Evolutionary conservation across 2,113 vertebrate genomes (phyloP).

Genomic region (Semnornis frantzii): DNA sequence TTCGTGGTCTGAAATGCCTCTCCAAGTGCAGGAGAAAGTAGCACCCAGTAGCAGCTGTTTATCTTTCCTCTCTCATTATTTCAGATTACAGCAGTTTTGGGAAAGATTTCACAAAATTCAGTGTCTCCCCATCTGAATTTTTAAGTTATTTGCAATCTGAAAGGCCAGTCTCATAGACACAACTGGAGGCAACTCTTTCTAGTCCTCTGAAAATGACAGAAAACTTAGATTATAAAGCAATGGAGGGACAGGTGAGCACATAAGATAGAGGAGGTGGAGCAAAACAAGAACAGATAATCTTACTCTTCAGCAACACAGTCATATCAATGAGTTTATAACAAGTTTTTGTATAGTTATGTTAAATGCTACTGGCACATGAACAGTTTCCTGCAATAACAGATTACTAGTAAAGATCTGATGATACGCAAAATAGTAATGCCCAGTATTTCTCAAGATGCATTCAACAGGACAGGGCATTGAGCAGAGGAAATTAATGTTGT

Average conservation of each 20-base stretch:
- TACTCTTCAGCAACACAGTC: background rate
- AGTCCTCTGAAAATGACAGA: background rate
- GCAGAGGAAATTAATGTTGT: background rate
- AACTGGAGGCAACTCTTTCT: background rate
- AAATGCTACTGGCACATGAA: background rate
- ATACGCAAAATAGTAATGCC: background rate
- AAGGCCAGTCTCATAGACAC: background rate
- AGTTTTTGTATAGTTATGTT: background rate
- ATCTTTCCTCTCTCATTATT: background rate
- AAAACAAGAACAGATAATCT: background rate
- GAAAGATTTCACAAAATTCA: background rate
- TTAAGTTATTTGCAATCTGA: background rate
- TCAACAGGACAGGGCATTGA: background rate
- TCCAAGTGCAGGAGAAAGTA: background rate
- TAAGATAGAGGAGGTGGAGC: background rate
- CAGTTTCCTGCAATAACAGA: background rate
- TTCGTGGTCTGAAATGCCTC: background rate
- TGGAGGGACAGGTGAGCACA: background rate
- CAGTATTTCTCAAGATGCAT: background rate
- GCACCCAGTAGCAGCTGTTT: background rate
- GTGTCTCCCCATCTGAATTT: background rate
- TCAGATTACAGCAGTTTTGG: background rate
- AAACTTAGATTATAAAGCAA: background rate
- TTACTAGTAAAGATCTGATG: background rate
- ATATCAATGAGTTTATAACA: rapidly evolving